Evolutionary conservation across 2,113 vertebrate genomes (phyloP), one percentile per base, ranked within the genome.

Genomic region (Microtus montanus): DNA sequence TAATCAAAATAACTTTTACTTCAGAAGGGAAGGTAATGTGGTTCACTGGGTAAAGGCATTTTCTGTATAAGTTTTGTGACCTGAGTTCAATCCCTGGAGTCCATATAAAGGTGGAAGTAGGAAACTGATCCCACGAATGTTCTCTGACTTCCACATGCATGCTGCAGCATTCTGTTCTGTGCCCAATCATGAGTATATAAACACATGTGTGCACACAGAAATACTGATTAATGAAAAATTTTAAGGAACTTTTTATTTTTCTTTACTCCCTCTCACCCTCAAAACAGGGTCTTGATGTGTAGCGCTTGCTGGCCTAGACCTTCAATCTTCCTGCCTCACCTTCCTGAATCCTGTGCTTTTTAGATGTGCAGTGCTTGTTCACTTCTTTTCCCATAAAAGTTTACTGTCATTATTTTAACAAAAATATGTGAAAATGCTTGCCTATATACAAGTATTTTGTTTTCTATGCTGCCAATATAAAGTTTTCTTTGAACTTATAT

Each of bases 381-480:
- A 24, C 38, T 24, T 80, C 20, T 52, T 49, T 87, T 49, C 24
- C 41, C 7, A 70, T n/a, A n/a, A 70, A 92, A 66, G 85, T n/a
- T 92, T 71, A 93, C 49, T 64, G 78, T 44, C 79, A 90, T 41
- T 44, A 33, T 78, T 96, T 92, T 82, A 30, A 96, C 22, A 86
- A 93, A 95, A 77, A 91, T 75, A 92, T n/a, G 91, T 38, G 49
- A 96, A 94, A 96, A 94, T 58, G 47, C 26, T 70, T 44, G 14
- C 7, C 30, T 90, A 73, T 49, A 90, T 20, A n/a, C 14, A 89
- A 95, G 15, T 83, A 64, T 9, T 91, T 8, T 89, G 44, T 92
- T 22, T 54, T 28, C 73, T 28, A 75, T 52, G 54, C 9, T 87
- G 7, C 11, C 54, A 95, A 71, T 7, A 70, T 35, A 92, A 92